These are phyloP conservation scores for Pithecia hirsuta DNA, from an alignment of 2,797 vertebrate genomes.

Conservation along the genomic window DNA sequence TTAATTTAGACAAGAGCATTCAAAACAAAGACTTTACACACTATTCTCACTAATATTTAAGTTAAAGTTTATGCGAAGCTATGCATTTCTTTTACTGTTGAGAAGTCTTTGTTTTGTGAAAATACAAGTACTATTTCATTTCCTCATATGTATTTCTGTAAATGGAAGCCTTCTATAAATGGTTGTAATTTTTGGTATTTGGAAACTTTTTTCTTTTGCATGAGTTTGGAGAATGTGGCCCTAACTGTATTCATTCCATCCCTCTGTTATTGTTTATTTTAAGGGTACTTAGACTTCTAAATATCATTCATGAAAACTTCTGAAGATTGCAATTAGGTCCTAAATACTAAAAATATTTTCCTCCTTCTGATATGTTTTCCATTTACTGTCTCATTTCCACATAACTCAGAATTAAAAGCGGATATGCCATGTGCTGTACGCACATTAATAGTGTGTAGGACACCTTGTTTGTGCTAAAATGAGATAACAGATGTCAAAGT, in stretches of 20 bases:
- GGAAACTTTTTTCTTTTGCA: not conserved
- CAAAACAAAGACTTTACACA: conserved; percentile 10
- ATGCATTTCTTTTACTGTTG: not conserved
- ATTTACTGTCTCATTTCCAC: not conserved
- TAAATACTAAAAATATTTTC: not conserved
- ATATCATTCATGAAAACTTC: conserved; percentile 6
- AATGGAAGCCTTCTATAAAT: conserved; percentile 8
- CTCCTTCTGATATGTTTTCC: not conserved
- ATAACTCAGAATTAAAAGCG: not conserved
- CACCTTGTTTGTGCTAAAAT: not conserved
- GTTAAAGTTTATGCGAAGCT: not conserved
- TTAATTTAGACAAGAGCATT: conserved; percentile 1
- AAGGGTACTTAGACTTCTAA: not conserved
- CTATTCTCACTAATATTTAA: conserved; percentile 24
- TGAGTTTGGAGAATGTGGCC: not conserved
- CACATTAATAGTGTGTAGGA: not conserved
- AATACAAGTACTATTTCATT: not conserved
- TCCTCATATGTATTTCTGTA: not conserved
- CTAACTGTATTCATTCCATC: not conserved
- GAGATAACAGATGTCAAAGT: conserved; percentile 33
- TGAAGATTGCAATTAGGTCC: not conserved
- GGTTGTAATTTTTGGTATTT: not conserved
- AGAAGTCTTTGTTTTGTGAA: not conserved
- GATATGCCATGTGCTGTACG: not conserved
- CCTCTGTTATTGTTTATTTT: conserved; percentile 25